Evolutionary conservation across 1,140 invertebrate species (phyloP), one percentile per base, ranked within the genome.

Genomic region (Chionoecetes opilio): DNA sequence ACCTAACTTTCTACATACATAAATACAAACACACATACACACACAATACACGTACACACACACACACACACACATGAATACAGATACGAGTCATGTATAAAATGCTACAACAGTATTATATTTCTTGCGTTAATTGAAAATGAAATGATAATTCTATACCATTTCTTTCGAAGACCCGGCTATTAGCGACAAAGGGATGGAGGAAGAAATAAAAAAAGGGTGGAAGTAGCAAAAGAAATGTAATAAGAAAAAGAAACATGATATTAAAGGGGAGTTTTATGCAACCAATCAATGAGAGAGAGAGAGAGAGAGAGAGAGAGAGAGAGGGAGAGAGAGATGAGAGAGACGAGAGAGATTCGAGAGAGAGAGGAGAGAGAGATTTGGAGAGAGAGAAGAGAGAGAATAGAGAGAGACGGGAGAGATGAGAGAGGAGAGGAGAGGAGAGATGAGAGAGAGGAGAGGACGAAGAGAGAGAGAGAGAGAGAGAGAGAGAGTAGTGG

Each of bases 301-400:
- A 63, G 53, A 63, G 53, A 63, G 53, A 63, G 53, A 63, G 53
- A 63, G 53, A 75, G 63, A 75, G 63, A 75, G 63, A 75, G 63
- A 75, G 63, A 75, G 63, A 75, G 63, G n/a, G 63, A 75, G 63
- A 75, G 63, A 75, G 63, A 75, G 63, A 75, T n/a, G 63, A 75
- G 63, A 75, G 63, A 75, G 63, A 75, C n/a, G 63, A 75, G 63
- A 75, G 63, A 75, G 63, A 75, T n/a, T n/a, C n/a, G 63, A 75
- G 63, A 75, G 63, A 75, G 63, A 75, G 63, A 75, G 63, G 63
- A 75, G 63, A 75, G 63, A 75, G 63, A 75, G 63, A 75, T 17
- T n/a, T 3, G 21, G 46, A 53, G 46, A 53, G 46, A 53, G 46
- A 53, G 46, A 53, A n/a, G 46, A 53, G 46, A 53, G 46, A 53